Percentiles rank a stretch among this genome's conserved stretches.
phyloP scores from a whole-genome alignment of 1,140 invertebrate species.

The Tetramorium simillimum region DNA sequence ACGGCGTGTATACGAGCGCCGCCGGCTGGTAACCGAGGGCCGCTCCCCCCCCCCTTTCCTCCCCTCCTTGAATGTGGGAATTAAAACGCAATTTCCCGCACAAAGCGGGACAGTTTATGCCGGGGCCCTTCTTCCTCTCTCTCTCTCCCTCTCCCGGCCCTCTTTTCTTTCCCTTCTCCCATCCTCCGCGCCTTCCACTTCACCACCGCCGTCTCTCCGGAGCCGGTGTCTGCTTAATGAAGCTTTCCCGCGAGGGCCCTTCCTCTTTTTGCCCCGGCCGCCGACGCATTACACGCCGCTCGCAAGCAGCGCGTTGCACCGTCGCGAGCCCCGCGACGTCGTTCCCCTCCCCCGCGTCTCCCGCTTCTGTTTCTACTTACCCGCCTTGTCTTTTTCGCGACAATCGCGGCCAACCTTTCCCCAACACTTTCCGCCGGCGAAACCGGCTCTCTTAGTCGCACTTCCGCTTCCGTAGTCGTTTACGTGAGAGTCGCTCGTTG shows the following conservation, averaged over 20 bases:
- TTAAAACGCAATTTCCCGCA: slow-evolving; percentile 85
- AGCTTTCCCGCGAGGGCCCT: slow-evolving; percentile 79
- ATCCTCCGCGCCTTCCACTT: slow-evolving; percentile 42
- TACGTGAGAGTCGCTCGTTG: slow-evolving; percentile 36
- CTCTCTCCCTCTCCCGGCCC: slow-evolving; percentile 19
- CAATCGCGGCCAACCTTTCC: background rate
- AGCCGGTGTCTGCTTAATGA: slow-evolving; percentile 81
- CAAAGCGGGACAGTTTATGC: slow-evolving; percentile 85
- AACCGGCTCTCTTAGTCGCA: background rate
- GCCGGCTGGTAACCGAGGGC: slow-evolving; percentile 66
- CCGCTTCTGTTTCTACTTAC: slow-evolving; percentile 23
- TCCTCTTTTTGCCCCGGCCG: slow-evolving; percentile 73
- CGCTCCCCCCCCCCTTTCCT: background rate
- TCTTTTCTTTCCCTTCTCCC: slow-evolving; percentile 36
- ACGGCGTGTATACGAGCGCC: slow-evolving; percentile 75
- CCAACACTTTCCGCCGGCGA: background rate
- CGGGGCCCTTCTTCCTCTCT: slow-evolving; percentile 66
- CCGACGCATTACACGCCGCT: slow-evolving; percentile 62
- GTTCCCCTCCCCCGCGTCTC: background rate
- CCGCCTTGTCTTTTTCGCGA: slow-evolving; percentile 19
- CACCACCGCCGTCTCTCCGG: slow-evolving; percentile 65
- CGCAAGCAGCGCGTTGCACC: slow-evolving; percentile 60
- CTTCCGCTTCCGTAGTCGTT: slow-evolving; percentile 30
- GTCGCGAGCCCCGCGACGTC: slow-evolving; percentile 54
- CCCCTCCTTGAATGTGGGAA: slow-evolving; percentile 82